Evolutionary conservation across 2,797 vertebrate species (phyloP).

Genomic region (Pangasius mekongensis): DNA sequence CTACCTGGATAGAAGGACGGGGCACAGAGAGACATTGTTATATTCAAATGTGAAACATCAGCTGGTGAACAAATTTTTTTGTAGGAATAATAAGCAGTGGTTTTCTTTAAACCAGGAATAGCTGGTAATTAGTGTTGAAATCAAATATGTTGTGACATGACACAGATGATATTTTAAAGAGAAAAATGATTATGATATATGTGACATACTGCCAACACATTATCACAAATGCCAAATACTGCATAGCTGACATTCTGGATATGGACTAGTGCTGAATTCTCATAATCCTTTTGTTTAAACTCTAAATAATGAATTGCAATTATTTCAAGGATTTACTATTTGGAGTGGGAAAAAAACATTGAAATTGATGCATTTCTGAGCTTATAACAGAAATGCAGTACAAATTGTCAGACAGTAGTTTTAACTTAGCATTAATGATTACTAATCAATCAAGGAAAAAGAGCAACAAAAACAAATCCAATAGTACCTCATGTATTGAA

Average conservation of each 20-base stretch:
- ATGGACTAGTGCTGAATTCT: neutral
- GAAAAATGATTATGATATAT: conserved; percentile 17
- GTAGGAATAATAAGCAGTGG: conserved; percentile 6
- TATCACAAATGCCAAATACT: neutral
- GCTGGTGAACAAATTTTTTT: conserved; percentile 25
- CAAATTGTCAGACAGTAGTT: neutral
- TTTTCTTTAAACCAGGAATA: conserved; percentile 6
- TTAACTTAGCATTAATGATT: conserved; percentile 53
- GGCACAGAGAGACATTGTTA: conserved; percentile 28
- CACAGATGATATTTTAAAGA: conserved; percentile 33
- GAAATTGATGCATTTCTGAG: neutral
- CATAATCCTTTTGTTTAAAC: neutral
- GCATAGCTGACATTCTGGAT: neutral
- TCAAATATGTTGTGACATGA: conserved; percentile 33
- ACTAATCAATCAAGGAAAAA: conserved; percentile 62
- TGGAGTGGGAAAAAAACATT: neutral
- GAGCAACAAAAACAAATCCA: conserved; percentile 57
- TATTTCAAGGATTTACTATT: neutral
- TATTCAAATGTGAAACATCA: conserved; percentile 31
- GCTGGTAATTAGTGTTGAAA: conserved; percentile 11
- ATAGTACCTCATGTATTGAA: conserved; percentile 47
- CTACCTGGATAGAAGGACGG: conserved; percentile 32
- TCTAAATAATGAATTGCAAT: neutral
- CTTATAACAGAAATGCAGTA: conserved; percentile 19
- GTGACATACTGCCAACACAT: neutral